Evolutionary conservation across 2,888 invertebrate genomes (phyloP), one percentile per base, ranked within the genome.

Genomic region (Plebejus melissa): DNA sequence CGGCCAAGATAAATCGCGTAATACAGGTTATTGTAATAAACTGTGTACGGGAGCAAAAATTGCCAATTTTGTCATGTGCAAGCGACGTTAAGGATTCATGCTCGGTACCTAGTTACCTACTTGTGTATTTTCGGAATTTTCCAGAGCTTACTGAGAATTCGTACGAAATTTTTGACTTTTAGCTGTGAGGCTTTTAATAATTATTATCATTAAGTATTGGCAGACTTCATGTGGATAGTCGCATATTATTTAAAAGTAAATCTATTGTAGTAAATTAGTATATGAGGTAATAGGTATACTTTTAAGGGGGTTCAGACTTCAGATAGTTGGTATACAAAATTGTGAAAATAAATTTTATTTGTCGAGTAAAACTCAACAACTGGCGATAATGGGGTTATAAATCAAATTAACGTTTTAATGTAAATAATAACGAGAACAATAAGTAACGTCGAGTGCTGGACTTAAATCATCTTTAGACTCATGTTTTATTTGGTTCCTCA

Each of bases 1-100:
- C 79, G 79, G 79, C 78, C 79, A 77, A 78, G 79, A 81, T 82
- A 81, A 83, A 81, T 80, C 80, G 80, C 79, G 77, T 81, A 81
- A 81, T 79, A 79, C 78, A 78, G 78, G 79, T 79, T 80, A 81
- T 80, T 80, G 78, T 80, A 78, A 80, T 76, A 80, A 80, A 80
- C 80, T 79, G 77, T 79, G 77, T 77, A 76, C 76, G 76, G 65
- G 69, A 75, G 78, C 28, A 72, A 41, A 70, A 72, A 72, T 71
- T 72, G 72, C 28, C 72, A 72, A 72, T 72, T 72, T 54, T 72
- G 72, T 71, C 71, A 28, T 46, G 71, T 72, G 72, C 72, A 72
- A 28, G 72, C 41, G 46, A 71, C 71, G 71, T 46, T 71, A 41
- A 71, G 22, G 71, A 71, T 71, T 71, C 71, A 65, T 65, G 65